Evolutionary conservation across 2,797 vertebrate species (phyloP), one percentile per base, ranked within the genome.

Genomic region (Ficedula albicollis): DNA sequence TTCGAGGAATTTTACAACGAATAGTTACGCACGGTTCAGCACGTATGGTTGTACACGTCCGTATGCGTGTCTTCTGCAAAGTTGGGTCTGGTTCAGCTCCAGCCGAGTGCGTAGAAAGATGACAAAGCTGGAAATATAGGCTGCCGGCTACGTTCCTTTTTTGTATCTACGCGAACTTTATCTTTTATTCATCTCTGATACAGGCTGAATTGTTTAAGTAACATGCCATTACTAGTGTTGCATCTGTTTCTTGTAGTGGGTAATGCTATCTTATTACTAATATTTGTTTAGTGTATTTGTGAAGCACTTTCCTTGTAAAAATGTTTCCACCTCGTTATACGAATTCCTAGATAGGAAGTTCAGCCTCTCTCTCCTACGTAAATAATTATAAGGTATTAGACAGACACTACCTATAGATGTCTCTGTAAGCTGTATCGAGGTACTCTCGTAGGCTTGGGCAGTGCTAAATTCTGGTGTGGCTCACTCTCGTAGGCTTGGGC

Each of bases 81-180:
- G 96, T 97, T 97, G 96, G 29, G 70, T 93, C 87, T 85, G 93
- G 70, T 97, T 96, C 96, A 87, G 94, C 84, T 95, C 95, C 70
- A 59, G 34, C 26, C 55, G 76, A 30, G 78, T 63, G 56, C 6
- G 10, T 77, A 79, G 78, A 93, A 94, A 95, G 95, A 92, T 93
- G 84, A 69, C 55, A 78, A 93, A 88, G 81, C 95, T 96, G 90
- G 91, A 93, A 97, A 60, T 63, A 96, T 19, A 89, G 69, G 59
- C 73, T 84, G 74, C 89, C 88, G 83, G 62, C 78, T 95, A 46
- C 74, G 14, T 78, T 93, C 82, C 59, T 85, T 89, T 89, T 89
- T 93, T 64, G 6, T 86, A 48, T 52, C 55, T 72, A 22, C 22
- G 10, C 14, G 58, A 91, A 76, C 80, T 97, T 92, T 70, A 64